Conservation (phyloP, 2,888 invertebrate genomes). For the Epistrophe grossulariae region DNA sequence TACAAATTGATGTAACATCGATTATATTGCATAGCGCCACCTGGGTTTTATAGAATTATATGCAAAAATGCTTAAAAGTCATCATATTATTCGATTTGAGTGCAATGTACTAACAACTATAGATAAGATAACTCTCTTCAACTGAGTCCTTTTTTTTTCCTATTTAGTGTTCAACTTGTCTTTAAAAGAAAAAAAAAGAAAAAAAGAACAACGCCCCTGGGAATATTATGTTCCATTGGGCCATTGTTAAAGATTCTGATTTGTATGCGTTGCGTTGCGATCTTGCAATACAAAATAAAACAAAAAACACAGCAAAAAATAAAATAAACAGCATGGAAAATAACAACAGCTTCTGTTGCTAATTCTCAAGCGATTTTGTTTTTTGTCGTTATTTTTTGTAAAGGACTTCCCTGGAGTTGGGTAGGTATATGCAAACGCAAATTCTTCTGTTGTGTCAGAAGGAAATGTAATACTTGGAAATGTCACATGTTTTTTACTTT, state of each 20-base stretch:
- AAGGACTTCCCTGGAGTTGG: not conserved
- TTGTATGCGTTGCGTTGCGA: slow-evolving; percentile 21
- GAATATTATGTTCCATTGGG: not conserved
- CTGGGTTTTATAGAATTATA: not conserved
- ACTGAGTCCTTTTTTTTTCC: not conserved
- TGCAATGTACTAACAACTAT: slow-evolving; percentile 45
- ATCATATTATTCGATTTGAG: slow-evolving; percentile 48
- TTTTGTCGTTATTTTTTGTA: not conserved
- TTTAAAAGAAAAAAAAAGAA: not conserved
- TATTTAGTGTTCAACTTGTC: not conserved
- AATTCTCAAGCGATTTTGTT: not conserved
- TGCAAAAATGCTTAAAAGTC: slow-evolving; percentile 31
- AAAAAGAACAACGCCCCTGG: slow-evolving; percentile 2
- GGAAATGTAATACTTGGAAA: slow-evolving; percentile 19
- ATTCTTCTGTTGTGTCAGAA: not conserved
- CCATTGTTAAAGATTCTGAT: slow-evolving; percentile 7
- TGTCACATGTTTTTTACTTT: not conserved
- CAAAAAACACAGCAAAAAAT: too few relatives aligned
- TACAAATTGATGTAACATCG: not conserved
- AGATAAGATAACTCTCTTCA: not conserved
- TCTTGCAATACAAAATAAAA: not conserved
- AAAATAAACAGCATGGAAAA: not conserved
- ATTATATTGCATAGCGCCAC: slow-evolving; percentile 11
- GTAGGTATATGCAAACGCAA: not conserved
- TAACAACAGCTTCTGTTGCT: not conserved